A percentile compares a stretch with the other conserved stretches of the same genome.
These are phyloP conservation scores for Halcyon smyrnensis DNA, from an alignment of 2,797 vertebrate genomes.

Conservation along the genomic window DNA sequence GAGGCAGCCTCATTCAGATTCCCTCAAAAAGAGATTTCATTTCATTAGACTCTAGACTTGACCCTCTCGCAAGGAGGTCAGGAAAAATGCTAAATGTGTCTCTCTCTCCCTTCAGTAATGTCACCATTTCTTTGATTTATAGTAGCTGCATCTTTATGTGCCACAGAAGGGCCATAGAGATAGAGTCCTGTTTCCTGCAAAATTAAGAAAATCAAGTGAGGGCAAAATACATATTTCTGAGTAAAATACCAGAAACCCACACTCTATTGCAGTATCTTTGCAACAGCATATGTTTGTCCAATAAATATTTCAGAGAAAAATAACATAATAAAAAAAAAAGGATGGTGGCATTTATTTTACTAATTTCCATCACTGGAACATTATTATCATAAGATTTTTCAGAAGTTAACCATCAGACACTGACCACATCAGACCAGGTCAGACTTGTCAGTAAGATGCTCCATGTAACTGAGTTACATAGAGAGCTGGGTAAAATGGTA, in stretches of 20 bases:
- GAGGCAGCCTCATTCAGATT: constrained; percentile 64
- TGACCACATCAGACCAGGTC: background rate
- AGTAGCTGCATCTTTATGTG: constrained; percentile 60
- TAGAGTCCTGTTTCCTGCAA: constrained; percentile 58
- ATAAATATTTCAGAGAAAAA: background rate
- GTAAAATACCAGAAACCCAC: constrained; percentile 11
- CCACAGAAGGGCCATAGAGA: constrained; percentile 45
- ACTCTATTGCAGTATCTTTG: background rate
- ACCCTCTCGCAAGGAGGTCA: constrained; percentile 68
- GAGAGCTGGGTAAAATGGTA: background rate
- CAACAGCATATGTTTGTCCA: background rate
- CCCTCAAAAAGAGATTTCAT: constrained; percentile 70
- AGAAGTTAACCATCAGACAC: background rate
- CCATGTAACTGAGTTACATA: background rate
- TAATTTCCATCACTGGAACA: background rate
- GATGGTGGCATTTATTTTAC: background rate
- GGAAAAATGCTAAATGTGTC: constrained; percentile 60
- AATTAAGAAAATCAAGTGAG: constrained; percentile 64
- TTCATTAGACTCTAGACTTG: constrained; percentile 78
- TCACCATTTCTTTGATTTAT: constrained; percentile 76
- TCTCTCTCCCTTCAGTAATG: constrained; percentile 51
- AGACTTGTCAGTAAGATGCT: background rate
- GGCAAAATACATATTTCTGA: constrained; percentile 29
- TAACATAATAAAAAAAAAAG: no score
- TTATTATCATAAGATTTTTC: background rate